Conservation (phyloP, 2,888 invertebrate genomes). For the Mimachlamys varia region DNA sequence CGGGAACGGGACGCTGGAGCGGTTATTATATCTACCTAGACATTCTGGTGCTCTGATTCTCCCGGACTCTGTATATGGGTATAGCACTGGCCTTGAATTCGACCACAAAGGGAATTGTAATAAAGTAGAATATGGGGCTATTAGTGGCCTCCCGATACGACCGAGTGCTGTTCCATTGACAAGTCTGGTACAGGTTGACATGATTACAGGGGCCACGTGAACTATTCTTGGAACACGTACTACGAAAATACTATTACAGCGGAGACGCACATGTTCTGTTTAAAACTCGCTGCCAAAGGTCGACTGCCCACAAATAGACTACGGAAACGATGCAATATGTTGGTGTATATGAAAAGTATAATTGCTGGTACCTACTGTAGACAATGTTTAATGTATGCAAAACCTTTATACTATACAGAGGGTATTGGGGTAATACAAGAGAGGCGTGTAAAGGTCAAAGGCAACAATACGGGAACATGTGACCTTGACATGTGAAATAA, state of each 20-base stretch:
- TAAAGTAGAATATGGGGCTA: conserved; percentile 15
- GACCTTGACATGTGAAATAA: background rate
- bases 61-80: background rate
- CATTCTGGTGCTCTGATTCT: conserved; percentile 6
- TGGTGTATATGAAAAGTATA: background rate
- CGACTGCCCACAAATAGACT: background rate
- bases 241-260: background rate
- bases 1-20: background rate
- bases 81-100: background rate
- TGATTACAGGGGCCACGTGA: background rate
- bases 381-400: background rate
- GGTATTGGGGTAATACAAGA: background rate
- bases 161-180: background rate
- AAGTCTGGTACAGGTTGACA: background rate
- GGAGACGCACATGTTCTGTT: background rate
- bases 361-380: background rate
- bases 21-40: background rate
- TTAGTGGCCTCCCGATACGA: background rate
- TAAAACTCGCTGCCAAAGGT: background rate
- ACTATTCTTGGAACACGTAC: background rate
- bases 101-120: conserved; percentile 5
- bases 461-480: background rate
- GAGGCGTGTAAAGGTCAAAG: background rate
- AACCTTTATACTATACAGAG: background rate
- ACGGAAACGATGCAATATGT: background rate